Evolutionary conservation across 2,797 vertebrate genomes (phyloP).

Genomic region (Lepilemur septentrionalis): DNA sequence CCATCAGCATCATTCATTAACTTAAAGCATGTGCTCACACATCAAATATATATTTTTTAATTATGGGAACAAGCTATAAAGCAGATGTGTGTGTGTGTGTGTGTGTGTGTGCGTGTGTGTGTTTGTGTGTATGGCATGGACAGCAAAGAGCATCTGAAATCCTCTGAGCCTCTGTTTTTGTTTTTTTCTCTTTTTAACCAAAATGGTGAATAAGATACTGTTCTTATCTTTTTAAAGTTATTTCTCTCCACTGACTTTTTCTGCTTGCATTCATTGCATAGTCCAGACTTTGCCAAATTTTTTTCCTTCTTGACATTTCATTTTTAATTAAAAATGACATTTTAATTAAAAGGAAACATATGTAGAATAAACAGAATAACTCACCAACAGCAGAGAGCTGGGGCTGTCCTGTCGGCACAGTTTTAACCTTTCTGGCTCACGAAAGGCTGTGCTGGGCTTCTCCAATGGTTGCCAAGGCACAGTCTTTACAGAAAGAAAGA

Average conservation of each 20-base stretch:
- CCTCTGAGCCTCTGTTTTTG: neutral
- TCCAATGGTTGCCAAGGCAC: conserved; percentile 51
- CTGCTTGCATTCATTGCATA: neutral
- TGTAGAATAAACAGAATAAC: conserved; percentile 77
- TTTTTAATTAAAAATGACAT: conserved; percentile 83
- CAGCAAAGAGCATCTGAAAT: neutral
- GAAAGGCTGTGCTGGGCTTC: conserved; percentile 24
- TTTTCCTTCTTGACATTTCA: conserved; percentile 77
- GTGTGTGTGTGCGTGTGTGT: neutral
- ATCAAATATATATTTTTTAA: conserved; percentile 47
- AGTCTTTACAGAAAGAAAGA: neutral
- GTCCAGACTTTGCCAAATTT: conserved; percentile 57
- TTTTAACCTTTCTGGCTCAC: conserved; percentile 72
- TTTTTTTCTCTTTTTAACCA: neutral
- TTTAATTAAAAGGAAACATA: conserved; percentile 79
- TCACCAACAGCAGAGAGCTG: conserved; percentile 53
- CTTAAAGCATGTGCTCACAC: conserved; percentile 50
- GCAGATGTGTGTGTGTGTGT: neutral
- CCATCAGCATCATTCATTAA: neutral
- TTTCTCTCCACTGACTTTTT: neutral
- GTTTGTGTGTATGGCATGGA: neutral
- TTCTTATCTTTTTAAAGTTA: conserved; percentile 48
- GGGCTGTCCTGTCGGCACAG: conserved; percentile 59
- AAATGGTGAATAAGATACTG: neutral
- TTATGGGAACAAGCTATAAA: conserved; percentile 37